These are phyloP conservation scores for Berghia stephanieae DNA, from an alignment of 1,140 invertebrate genomes.

Conservation along the genomic window DNA sequence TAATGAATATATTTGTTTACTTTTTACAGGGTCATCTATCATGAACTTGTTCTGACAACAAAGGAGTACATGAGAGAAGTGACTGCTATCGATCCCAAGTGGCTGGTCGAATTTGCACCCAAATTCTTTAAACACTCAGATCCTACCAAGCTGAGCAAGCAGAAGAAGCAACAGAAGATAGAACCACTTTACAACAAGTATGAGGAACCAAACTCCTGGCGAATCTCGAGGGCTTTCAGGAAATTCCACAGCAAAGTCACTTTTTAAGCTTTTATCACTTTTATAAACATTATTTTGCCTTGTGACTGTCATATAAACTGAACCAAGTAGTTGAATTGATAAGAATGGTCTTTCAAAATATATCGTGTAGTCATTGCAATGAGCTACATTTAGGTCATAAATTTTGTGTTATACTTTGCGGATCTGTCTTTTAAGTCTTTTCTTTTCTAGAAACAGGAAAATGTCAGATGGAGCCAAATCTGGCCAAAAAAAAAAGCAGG, in stretches of 20 bases:
- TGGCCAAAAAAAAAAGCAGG: too few relatives aligned
- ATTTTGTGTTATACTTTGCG: too few relatives aligned
- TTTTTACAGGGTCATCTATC: conserved; percentile 89
- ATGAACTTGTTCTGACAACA: conserved; percentile 98
- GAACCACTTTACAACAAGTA: conserved; percentile 99
- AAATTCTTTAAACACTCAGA: conserved; percentile 99
- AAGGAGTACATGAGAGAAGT: conserved; percentile 99
- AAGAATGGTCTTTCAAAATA: too few relatives aligned
- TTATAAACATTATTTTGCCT: background rate
- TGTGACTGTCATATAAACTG: background rate
- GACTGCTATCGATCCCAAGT: conserved; percentile 98
- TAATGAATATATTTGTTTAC: conserved; percentile 11
- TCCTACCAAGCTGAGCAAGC: conserved; percentile 97
- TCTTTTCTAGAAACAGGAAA: too few relatives aligned
- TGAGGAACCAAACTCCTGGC: conserved; percentile 98
- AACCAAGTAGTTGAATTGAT: too few relatives aligned
- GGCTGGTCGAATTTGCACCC: conserved; percentile 98
- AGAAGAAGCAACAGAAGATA: conserved; percentile 98
- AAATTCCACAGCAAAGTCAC: conserved; percentile 68
- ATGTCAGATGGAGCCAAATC: too few relatives aligned
- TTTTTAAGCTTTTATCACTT: conserved; percentile 46
- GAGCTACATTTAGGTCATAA: too few relatives aligned
- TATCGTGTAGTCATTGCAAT: too few relatives aligned
- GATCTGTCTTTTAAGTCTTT: too few relatives aligned
- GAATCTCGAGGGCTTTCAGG: conserved; percentile 83